Evolutionary conservation across 2,888 invertebrate species (phyloP), one percentile per base, ranked within the genome.

Genomic region (Philopedon plagiatum): DNA sequence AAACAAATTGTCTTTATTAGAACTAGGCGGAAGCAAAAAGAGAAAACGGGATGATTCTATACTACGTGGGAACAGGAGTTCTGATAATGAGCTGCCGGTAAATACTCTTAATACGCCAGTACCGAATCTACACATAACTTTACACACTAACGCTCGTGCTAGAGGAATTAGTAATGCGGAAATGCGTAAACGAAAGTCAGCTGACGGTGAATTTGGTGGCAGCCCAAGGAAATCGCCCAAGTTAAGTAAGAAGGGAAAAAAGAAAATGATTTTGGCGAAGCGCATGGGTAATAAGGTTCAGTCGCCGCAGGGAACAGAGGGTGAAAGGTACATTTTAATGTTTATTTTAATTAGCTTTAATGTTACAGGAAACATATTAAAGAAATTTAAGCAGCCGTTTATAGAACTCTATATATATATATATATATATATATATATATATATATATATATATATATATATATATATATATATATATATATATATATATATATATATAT

Each of bases 1-100:
- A 21, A 34, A 39, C 15, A 51, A 56, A 67, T 39, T 15, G 49
- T 76, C 77, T 18, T 65, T 81, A 54, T 23, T 78, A 32, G 76
- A 82, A 76, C 80, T 81, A 80, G 82, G 80, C 3, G 81, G 80
- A 13, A 75, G 78, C 15, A 82, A 78, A 61, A 84, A 84, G 75
- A 75, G 83, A 37, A 83, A 81, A 79, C 76, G 81, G 13, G 77
- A 74, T 3, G 62, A 64, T 5, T 69, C 54, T 15, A 61, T 58
- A 29, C 29, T 54, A 54, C 51, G 51, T 11, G 51, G 51, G 1
- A 0, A 41, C 41, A 11, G 21, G 7, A 9, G 19, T 39, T 7
- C 58, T 77, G 62, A 46, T 29, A 13, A n/a, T 5, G 21, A 49
- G 8, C 32, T 51, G 23, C 15, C 62, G 8, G 29, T 29, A 26